Evolutionary conservation across 2,113 vertebrate genomes (phyloP).

Genomic region (Pristiophorus japonicus): DNA sequence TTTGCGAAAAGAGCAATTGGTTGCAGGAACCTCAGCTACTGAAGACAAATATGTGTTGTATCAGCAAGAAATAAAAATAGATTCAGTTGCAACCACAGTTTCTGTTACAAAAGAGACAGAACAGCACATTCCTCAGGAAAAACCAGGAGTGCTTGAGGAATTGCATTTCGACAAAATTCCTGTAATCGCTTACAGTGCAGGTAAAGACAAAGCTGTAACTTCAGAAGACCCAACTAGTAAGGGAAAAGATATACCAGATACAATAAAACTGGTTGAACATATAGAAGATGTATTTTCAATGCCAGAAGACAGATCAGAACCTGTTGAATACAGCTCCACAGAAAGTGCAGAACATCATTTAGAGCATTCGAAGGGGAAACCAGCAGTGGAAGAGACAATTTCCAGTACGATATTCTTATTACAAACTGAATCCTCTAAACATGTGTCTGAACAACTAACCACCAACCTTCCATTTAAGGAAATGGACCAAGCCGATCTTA

Average conservation of each 20-base stretch:
- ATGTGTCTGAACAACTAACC: not conserved
- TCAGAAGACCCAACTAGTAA: not conserved
- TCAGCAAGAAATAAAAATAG: not conserved
- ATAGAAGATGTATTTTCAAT: slow-evolving; percentile 7
- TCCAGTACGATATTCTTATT: not conserved
- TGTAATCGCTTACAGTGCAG: not conserved
- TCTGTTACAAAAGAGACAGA: not conserved
- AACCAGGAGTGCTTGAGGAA: not conserved
- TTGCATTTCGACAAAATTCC: not conserved
- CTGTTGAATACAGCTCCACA: not conserved
- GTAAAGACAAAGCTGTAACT: not conserved
- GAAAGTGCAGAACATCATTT: not conserved
- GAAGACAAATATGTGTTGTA: not conserved
- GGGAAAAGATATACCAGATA: not conserved
- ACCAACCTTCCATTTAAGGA: not conserved
- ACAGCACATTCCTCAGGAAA: not conserved
- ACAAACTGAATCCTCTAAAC: not conserved
- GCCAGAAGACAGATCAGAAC: slow-evolving; percentile 10
- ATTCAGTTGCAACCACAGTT: not conserved
- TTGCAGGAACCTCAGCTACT: not conserved
- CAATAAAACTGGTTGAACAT: slow-evolving; percentile 33
- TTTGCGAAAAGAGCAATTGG: not conserved
- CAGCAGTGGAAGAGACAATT: not conserved
- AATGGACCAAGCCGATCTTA: not conserved
- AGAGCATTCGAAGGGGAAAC: not conserved